A percentile compares a stretch with the other conserved stretches of the same genome.
These are phyloP conservation scores for Pinna nobilis DNA, from an alignment of 1,140 invertebrate genomes.

Conservation along the genomic window DNA sequence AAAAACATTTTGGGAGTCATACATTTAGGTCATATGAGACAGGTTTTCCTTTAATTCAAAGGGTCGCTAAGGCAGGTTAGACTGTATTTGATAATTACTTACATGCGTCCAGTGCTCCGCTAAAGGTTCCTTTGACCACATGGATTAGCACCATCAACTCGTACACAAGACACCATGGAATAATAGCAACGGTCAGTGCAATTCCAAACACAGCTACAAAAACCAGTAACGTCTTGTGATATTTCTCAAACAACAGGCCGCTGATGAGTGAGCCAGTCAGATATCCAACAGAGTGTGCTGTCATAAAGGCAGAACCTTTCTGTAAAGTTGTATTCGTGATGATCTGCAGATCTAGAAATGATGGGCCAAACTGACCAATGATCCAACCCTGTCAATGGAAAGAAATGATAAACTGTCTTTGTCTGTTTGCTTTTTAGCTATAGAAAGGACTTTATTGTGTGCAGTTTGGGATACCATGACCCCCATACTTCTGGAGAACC, in stretches of 20 bases:
- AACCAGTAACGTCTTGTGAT: constrained; percentile 52
- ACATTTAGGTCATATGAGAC: too few species aligned
- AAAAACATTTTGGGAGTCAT: too few species aligned
- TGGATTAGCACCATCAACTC: constrained; percentile 51
- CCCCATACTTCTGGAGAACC: too few species aligned
- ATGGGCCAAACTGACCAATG: constrained; percentile 70
- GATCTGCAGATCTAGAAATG: constrained; percentile 64
- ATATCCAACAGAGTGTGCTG: constrained; percentile 55
- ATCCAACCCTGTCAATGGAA: constrained; percentile 63
- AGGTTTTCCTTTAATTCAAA: too few species aligned
- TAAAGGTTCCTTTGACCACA: constrained; percentile 55
- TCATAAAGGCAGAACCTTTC: constrained; percentile 57
- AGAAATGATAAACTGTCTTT: background rate
- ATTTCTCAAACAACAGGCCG: constrained; percentile 56
- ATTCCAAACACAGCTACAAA: constrained; percentile 40
- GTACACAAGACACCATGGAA: constrained; percentile 54
- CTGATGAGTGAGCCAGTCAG: constrained; percentile 54
- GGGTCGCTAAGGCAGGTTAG: too few species aligned
- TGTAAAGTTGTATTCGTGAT: constrained; percentile 54
- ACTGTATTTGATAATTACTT: background rate
- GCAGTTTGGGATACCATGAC: too few species aligned
- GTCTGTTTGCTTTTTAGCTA: too few species aligned
- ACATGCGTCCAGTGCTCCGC: constrained; percentile 69
- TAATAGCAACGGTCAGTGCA: constrained; percentile 44
- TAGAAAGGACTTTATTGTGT: too few species aligned